Evolutionary conservation across 2,888 invertebrate species (phyloP).

Genomic region (Tenthredo notha): DNA sequence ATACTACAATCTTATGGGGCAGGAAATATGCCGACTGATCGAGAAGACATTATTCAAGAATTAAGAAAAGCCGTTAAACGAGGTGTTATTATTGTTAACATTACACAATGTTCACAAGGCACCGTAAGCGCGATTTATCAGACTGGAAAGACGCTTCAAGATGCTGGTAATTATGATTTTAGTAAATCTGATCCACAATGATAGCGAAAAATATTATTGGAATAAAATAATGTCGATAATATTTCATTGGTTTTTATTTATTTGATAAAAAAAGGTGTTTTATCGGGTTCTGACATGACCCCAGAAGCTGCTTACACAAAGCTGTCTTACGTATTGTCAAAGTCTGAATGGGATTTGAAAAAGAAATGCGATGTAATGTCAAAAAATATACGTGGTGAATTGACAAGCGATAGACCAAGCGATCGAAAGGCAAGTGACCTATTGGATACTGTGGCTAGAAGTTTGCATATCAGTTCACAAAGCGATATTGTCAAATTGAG

Average conservation of each 20-base stretch:
- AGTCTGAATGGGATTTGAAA: conserved; percentile 84
- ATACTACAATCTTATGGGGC: conserved; percentile 96
- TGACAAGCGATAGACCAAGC: conserved; percentile 80
- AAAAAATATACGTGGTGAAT: conserved; percentile 89
- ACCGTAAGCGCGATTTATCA: conserved; percentile 90
- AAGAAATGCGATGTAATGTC: conserved; percentile 88
- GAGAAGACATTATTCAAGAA: conserved; percentile 88
- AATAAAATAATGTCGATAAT: conserved; percentile 68
- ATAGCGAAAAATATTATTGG: conserved; percentile 46
- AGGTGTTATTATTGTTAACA: conserved; percentile 93
- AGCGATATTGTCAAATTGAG: conserved; percentile 81
- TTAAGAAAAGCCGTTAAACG: conserved; percentile 86
- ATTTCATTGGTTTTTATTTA: conserved; percentile 73
- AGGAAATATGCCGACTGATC: conserved; percentile 94
- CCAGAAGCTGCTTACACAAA: conserved; percentile 96
- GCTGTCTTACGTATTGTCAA: conserved; percentile 92
- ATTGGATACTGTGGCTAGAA: conserved; percentile 82
- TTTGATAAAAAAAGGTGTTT: conserved; percentile 83
- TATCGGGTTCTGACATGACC: conserved; percentile 93
- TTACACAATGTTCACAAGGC: conserved; percentile 94
- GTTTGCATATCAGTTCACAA: conserved; percentile 80
- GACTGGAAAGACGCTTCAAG: conserved; percentile 83
- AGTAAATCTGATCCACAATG: neutral
- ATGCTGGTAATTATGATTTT: conserved; percentile 66
- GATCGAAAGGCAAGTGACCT: conserved; percentile 79